Evolutionary conservation across 1,140 invertebrate species (phyloP), one percentile per base, ranked within the genome.

Genomic region (Ceratitis capitata): DNA sequence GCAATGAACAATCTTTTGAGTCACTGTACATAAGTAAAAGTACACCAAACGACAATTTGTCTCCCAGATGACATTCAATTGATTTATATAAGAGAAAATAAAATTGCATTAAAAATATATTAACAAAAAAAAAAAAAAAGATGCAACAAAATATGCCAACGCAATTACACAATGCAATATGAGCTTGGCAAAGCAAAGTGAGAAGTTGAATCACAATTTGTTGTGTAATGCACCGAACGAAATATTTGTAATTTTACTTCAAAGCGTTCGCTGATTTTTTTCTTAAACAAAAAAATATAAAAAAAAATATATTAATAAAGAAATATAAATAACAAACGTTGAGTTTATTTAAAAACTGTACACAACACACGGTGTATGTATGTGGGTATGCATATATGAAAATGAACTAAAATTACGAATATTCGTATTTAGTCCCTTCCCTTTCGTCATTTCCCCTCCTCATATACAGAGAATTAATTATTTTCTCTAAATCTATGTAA

Each of bases 61-160:
- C 69, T 78, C 69, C 39, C 45, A 78, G 69, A n/a, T 78, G 69
- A 78, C 69, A 78, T 78, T 78, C 69, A 45, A 45, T 45, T 78
- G 12, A 5, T 78, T 78, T 78, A 78, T 78, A 78, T 69, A 69
- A 69, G 10, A 14, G 32, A 35, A 69, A 69, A 69, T 7, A 26
- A 47, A 47, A 56, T 9, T 56, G 16, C 6, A 19, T 12, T 19
- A 39, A 6, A 78, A 26, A 78, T 45, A 45, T 42, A 42, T 5
- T 4, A 45, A 78, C n/a, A n/a, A 78, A 42, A 4, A 7, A 14
- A 14, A 23, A 78, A 42, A 78, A 78, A 5, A 78, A 64, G 45
- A 39, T 23, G 4, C 35, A 26, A 26, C 3, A n/a, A 78, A 78
- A 78, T 45, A 78, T 78, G 6, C 35, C 19, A n/a, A 12, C 9